These are phyloP conservation scores for Folsomia manolachei DNA, from an alignment of 2,888 invertebrate genomes.

Conservation along the genomic window DNA sequence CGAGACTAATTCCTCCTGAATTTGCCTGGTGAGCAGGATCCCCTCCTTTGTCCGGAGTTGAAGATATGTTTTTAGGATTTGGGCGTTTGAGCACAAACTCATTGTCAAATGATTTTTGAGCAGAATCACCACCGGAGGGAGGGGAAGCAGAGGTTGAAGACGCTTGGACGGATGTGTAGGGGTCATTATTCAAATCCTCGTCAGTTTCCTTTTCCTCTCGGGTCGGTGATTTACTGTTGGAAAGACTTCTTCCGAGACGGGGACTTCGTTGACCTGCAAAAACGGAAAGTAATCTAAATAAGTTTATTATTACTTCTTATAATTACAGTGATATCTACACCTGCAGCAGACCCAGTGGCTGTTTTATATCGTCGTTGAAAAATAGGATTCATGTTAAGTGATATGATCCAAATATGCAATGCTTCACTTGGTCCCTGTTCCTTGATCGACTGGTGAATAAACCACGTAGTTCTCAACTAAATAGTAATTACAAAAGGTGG, in stretches of 20 bases:
- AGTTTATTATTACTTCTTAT: too few species aligned
- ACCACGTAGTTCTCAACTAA: too few species aligned
- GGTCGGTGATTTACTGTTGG: neutral
- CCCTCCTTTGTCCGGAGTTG: neutral
- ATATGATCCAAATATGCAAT: too few species aligned
- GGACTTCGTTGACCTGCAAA: neutral
- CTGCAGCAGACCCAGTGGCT: neutral
- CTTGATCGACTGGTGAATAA: too few species aligned
- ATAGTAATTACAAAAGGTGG: too few species aligned
- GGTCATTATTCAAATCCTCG: neutral
- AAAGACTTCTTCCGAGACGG: neutral
- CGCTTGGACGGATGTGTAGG: neutral
- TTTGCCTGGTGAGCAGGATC: neutral
- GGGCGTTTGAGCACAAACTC: constrained; percentile 9
- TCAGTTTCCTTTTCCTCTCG: neutral
- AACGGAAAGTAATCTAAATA: neutral
- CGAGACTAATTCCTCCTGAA: neutral
- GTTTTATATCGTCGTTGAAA: constrained; percentile 12
- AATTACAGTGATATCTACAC: neutral
- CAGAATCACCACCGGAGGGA: neutral
- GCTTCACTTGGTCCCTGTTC: too few species aligned
- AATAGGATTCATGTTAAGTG: constrained; percentile 15
- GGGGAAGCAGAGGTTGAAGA: too few species aligned
- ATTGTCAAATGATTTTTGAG: neutral
- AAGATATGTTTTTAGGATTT: too few species aligned